Evolutionary conservation across 2,797 vertebrate species (phyloP).

Genomic region (Pseudochirops corinnae): DNA sequence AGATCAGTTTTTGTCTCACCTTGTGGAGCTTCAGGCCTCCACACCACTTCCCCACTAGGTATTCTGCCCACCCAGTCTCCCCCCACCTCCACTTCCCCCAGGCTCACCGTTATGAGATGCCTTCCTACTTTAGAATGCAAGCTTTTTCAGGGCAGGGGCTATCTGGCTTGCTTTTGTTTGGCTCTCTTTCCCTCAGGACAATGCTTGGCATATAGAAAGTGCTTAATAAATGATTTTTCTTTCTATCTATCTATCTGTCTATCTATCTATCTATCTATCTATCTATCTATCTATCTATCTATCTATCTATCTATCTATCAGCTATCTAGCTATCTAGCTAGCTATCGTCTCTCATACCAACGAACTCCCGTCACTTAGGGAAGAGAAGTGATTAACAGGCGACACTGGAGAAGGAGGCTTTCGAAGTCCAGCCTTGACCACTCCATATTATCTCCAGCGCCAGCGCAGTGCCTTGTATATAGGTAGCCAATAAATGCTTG

Average conservation of each 20-base stretch:
- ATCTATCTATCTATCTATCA: too few relatives aligned
- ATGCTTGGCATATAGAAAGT: background rate
- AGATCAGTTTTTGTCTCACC: background rate
- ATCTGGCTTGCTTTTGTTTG: background rate
- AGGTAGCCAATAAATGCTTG: background rate
- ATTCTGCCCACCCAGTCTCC: background rate
- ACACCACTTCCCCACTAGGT: background rate
- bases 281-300: too few relatives aligned
- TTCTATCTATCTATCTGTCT: background rate
- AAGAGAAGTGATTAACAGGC: constrained; percentile 36
- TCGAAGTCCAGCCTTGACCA: background rate
- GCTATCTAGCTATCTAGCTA: too few relatives aligned
- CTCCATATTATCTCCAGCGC: background rate
- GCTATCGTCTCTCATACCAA: background rate
- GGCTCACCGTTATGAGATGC: background rate
- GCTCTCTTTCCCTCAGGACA: background rate
- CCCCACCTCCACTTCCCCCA: background rate
- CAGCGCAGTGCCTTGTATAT: background rate
- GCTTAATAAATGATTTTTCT: background rate
- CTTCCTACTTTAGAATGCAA: background rate
- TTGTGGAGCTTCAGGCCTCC: background rate
- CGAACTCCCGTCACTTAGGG: background rate
- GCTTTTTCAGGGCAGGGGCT: background rate
- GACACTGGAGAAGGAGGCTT: constrained; percentile 5
- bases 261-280: background rate